These are phyloP conservation scores for Danaus chrysippus DNA, from an alignment of 2,888 invertebrate species.

Conservation along the genomic window DNA sequence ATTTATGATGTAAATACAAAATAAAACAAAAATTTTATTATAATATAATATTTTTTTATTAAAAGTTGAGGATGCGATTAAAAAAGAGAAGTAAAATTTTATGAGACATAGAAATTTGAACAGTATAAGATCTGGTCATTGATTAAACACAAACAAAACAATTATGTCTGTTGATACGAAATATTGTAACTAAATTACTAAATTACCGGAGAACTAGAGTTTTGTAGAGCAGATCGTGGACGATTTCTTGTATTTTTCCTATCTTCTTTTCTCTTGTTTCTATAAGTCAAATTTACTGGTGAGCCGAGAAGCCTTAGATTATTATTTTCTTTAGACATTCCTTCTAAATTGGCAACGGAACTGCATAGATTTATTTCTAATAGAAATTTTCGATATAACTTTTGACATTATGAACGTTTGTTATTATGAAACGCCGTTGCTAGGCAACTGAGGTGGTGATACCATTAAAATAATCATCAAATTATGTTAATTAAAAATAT, in stretches of 20 bases:
- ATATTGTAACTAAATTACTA: neutral
- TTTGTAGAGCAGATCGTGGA: slow-evolving; percentile 67
- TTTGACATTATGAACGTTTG: slow-evolving; percentile 31
- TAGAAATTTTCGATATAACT: slow-evolving; percentile 17
- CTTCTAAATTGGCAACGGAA: slow-evolving; percentile 26
- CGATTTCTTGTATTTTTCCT: slow-evolving; percentile 59
- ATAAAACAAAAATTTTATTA: too few relatives aligned
- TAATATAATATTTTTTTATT: too few relatives aligned
- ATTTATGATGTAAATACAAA: too few relatives aligned
- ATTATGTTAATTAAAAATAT: neutral
- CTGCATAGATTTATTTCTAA: slow-evolving; percentile 8
- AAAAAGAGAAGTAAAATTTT: too few relatives aligned
- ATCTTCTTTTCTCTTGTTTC: slow-evolving; percentile 67
- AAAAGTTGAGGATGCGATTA: too few relatives aligned
- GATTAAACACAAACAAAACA: neutral
- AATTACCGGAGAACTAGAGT: slow-evolving; percentile 61
- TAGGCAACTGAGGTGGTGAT: slow-evolving; percentile 39
- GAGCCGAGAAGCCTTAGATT: slow-evolving; percentile 68
- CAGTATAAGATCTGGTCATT: neutral
- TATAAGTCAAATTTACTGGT: slow-evolving; percentile 66
- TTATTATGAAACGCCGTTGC: slow-evolving; percentile 50
- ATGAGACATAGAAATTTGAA: neutral
- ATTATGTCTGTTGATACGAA: neutral
- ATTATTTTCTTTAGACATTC: slow-evolving; percentile 71
- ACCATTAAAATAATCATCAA: neutral